Percentiles rank a stretch among this genome's conserved stretches.
Evolutionary conservation across 2,113 vertebrate genomes (phyloP).

Genomic region (Phalacrocorax pelagicus): DNA sequence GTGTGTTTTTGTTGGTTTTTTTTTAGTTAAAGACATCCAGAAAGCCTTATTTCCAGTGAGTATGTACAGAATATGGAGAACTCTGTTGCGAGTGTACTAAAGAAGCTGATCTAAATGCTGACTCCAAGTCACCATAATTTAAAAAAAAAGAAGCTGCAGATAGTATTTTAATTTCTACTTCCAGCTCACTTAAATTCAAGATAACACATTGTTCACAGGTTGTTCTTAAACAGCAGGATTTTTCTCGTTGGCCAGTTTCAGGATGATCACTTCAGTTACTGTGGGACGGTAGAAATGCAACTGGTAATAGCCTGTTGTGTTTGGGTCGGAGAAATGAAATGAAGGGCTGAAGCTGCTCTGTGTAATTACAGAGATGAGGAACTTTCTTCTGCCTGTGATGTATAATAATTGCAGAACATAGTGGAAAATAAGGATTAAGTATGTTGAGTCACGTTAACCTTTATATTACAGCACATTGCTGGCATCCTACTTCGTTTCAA

Average conservation of each 20-base stretch:
- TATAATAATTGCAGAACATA: not conserved
- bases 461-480: not conserved
- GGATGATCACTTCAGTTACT: not conserved
- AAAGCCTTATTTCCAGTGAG: not conserved
- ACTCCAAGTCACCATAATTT: not conserved
- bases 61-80: not conserved
- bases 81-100: not conserved
- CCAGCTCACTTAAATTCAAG: not conserved
- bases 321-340: not conserved
- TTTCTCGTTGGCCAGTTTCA: not conserved
- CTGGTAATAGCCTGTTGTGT: not conserved
- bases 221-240: not conserved
- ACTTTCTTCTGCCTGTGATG: not conserved
- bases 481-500: not conserved
- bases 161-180: not conserved
- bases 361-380: not conserved
- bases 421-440: not conserved
- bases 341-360: not conserved
- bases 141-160: not conserved
- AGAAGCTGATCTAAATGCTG: not conserved
- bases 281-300: not conserved
- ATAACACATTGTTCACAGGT: not conserved
- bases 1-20: too few relatives aligned
- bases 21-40: not conserved
- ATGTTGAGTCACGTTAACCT: not conserved